Conservation (phyloP, 2,797 vertebrate species). For the Cryptoprocta ferox region DNA sequence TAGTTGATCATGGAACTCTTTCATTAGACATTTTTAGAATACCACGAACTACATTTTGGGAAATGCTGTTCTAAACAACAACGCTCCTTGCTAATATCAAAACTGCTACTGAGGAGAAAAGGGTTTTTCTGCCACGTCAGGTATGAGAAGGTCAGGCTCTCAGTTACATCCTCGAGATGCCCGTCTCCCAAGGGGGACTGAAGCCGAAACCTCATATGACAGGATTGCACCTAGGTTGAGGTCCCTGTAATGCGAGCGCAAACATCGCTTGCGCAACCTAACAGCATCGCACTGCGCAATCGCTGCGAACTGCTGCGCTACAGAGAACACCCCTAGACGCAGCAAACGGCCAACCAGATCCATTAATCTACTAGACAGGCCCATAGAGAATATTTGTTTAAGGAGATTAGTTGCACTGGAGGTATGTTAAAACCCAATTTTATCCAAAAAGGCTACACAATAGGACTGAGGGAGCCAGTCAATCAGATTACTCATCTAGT, state of each 20-base stretch:
- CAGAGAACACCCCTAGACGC: conserved; percentile 85
- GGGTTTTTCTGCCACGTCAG: neutral
- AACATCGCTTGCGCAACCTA: conserved; percentile 91
- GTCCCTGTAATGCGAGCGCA: conserved; percentile 99
- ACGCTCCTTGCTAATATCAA: neutral
- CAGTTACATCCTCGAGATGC: neutral
- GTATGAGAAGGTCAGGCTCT: conserved; percentile 53
- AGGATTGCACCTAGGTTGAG: conserved; percentile 93
- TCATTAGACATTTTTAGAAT: conserved; percentile 26
- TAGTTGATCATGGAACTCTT: conserved; percentile 54
- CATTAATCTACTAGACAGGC: conserved; percentile 93
- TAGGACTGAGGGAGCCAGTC: conserved; percentile 85
- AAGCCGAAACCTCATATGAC: conserved; percentile 94
- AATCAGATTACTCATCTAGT: conserved; percentile 90
- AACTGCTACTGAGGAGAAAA: conserved; percentile 9
- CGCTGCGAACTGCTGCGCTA: conserved; percentile 88
- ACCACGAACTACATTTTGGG: conserved; percentile 45
- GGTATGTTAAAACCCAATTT: conserved; percentile 79
- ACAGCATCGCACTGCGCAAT: conserved; percentile 88
- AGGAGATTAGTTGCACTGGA: conserved; percentile 82
- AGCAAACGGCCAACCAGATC: conserved; percentile 93
- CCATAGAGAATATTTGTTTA: conserved; percentile 82
- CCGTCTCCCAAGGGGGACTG: neutral
- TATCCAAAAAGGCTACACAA: conserved; percentile 84
- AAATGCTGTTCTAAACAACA: conserved; percentile 40